A percentile compares a stretch with the other conserved stretches of the same genome.
phyloP scores from a whole-genome alignment of 2,113 vertebrate species.

The Caracal caracal region DNA sequence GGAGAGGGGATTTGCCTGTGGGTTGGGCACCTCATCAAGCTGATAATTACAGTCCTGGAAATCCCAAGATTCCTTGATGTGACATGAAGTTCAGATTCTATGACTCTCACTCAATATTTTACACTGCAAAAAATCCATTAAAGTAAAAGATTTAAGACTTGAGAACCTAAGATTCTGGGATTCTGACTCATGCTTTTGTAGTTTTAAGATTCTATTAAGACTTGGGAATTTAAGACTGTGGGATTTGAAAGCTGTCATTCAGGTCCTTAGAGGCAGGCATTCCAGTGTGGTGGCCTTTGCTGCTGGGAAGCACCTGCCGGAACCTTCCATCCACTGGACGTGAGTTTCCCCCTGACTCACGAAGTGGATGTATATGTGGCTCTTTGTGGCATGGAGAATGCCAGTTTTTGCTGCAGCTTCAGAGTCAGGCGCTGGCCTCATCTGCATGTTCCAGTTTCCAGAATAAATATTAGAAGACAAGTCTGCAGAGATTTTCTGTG shows the following conservation, averaged over 20 bases:
- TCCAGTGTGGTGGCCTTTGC: background rate
- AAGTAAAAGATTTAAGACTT: background rate
- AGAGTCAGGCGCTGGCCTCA: conserved; percentile 4
- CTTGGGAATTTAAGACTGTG: background rate
- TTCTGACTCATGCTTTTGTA: background rate
- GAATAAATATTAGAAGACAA: conserved; percentile 78
- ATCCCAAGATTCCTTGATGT: background rate
- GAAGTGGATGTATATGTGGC: background rate
- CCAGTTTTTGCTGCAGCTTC: background rate
- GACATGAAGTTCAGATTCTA: background rate
- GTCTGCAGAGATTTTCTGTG: conserved; percentile 68
- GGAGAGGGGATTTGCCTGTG: fast-evolving
- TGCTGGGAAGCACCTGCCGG: background rate
- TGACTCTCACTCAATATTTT: background rate
- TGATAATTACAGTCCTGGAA: background rate
- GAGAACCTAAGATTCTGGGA: background rate
- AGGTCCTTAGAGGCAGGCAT: background rate
- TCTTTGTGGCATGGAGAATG: background rate
- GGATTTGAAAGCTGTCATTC: background rate
- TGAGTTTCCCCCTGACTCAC: background rate
- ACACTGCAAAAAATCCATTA: background rate
- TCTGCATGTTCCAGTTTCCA: conserved; percentile 72
- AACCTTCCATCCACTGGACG: fast-evolving
- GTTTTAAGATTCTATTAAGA: background rate
- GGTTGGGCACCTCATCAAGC: background rate